These are phyloP conservation scores for Megastigmus dorsalis DNA, from an alignment of 2,888 invertebrate genomes.

Conservation along the genomic window DNA sequence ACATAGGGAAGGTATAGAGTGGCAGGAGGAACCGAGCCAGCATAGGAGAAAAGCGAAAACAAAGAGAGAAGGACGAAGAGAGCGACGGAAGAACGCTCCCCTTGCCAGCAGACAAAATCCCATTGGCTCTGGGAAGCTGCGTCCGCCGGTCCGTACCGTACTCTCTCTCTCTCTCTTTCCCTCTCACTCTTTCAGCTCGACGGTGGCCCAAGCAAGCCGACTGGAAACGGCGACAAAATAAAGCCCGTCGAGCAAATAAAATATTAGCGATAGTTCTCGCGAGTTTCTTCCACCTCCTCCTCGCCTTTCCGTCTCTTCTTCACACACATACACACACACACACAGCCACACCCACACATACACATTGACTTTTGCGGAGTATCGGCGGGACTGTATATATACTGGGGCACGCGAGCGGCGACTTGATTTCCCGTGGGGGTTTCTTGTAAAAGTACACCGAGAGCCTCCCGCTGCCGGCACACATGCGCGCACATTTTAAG, in stretches of 20 bases:
- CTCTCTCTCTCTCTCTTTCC: too few species aligned
- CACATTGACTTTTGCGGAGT: too few species aligned
- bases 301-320: background rate
- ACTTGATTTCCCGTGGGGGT: slow-evolving; percentile 72
- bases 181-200: too few species aligned
- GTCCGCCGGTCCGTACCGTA: too few species aligned
- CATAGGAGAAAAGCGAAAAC: background rate
- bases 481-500: slow-evolving; percentile 17
- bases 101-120: slow-evolving; percentile 14
- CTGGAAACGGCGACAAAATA: slow-evolving; percentile 55
- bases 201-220: slow-evolving; percentile 27
- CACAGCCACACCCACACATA: slow-evolving; percentile 31
- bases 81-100: slow-evolving; percentile 10
- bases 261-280: slow-evolving; percentile 64
- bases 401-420: slow-evolving; percentile 46
- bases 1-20: too few species aligned
- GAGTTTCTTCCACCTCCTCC: slow-evolving; percentile 42
- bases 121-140: background rate
- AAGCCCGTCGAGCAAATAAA: slow-evolving; percentile 61
- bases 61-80: background rate
- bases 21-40: background rate
- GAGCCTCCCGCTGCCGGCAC: slow-evolving; percentile 31
- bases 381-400: background rate
- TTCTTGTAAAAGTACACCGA: slow-evolving; percentile 56
- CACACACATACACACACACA: background rate